Base-by-base conservation (phyloP, 2,888 invertebrate species). In the Arenicola marina region DNA sequence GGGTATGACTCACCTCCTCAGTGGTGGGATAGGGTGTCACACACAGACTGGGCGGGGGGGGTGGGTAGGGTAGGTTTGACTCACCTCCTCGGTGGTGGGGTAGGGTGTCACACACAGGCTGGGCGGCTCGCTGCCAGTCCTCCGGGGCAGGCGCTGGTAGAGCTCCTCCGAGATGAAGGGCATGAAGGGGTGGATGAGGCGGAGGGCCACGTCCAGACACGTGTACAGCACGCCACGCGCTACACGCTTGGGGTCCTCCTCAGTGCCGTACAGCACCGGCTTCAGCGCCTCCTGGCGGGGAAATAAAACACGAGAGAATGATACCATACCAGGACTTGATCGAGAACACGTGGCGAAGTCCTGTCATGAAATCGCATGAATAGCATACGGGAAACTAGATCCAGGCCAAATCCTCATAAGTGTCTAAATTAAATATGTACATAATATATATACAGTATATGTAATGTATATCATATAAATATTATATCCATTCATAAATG, bases 121-220 rank as follows among this genome's bases (percentile, higher is more conserved):
- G 0, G 91, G 90, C 28, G 86, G 82, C 15, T 77, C 84, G 18
- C 76, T 73, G 18, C 71, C 66, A 29, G 73, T 71, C 55, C 86
- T 76, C 51, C 83, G 71, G 0, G 95, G 94, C 72, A 99, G 86
- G 4, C 72, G 54, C 84, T 95, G 95, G 86, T 89, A 99, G 71
- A 99, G 85, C 84, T 99, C 98, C 84, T 98, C 96, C 0, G 93
- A 91, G 67, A 99, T 88, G 83, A 92, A 95, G 0, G 99, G 99
- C 99, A 99, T 99, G 83, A 98, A 92, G 0, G 99, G 99, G 67
- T 92, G 91, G 21, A 99, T 86, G 61, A 95, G 86, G 66, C 93
- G 89, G 34, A 99, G 87, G 0, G 92, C 95, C 3, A 88, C 87
- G 77, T 97, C 93, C 54, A 99, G 84, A 43, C 91, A 90, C 0